A percentile compares a stretch with the other conserved stretches of the same genome.
Evolutionary conservation across 2,888 invertebrate species (phyloP).

Genomic region (Drosophila aldrichi): DNA sequence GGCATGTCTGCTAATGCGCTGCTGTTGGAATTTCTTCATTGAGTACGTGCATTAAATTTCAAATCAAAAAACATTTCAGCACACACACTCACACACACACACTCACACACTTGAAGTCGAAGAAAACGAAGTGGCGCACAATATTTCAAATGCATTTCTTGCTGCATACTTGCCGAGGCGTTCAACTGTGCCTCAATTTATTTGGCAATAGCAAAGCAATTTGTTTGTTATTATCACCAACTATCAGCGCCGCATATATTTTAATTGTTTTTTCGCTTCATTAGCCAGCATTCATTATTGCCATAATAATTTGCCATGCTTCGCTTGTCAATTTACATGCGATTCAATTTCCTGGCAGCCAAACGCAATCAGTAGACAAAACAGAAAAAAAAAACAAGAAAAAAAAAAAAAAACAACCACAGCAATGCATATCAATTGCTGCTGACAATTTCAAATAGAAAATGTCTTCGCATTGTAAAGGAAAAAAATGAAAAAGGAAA

Average conservation of each 20-base stretch:
- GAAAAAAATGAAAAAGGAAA: constrained; percentile 33
- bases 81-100: constrained; percentile 27
- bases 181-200: constrained; percentile 54
- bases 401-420: constrained; percentile 14
- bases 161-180: constrained; percentile 60
- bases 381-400: neutral
- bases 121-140: constrained; percentile 1
- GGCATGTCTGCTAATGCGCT: constrained; percentile 79
- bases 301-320: constrained; percentile 13
- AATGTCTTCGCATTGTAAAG: constrained; percentile 68
- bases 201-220: constrained; percentile 22
- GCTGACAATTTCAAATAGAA: constrained; percentile 79
- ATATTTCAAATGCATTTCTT: constrained; percentile 63
- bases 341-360: constrained; percentile 42
- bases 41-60: constrained; percentile 82
- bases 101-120: constrained; percentile 11
- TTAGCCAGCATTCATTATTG: constrained; percentile 31
- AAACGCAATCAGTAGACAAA: constrained; percentile 54
- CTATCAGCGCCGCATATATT: constrained; percentile 12
- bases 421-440: constrained; percentile 73
- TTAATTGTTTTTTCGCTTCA: constrained; percentile 61
- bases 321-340: constrained; percentile 26
- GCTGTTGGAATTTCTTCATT: constrained; percentile 84
- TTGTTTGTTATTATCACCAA: constrained; percentile 27
- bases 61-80: constrained; percentile 66